phyloP scores from a whole-genome alignment of 2,113 vertebrate genomes.

The Cheirogaleus medius region DNA sequence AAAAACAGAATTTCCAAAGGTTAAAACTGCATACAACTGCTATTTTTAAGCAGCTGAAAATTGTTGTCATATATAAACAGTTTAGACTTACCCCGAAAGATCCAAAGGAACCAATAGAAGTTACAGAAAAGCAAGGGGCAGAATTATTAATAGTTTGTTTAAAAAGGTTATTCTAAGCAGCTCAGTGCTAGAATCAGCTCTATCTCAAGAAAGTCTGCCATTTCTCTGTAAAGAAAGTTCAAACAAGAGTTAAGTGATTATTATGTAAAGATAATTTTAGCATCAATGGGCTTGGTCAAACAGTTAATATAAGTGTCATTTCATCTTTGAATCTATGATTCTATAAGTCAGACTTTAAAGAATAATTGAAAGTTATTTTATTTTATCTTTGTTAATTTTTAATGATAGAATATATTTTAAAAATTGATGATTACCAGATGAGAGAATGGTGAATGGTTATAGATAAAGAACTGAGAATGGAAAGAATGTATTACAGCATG shows the following conservation, averaged over 20 bases:
- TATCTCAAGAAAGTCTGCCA: background rate
- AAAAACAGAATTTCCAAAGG: background rate
- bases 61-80: background rate
- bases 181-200: background rate
- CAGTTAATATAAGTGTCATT: background rate
- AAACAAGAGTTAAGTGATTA: background rate
- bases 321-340: background rate
- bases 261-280: background rate
- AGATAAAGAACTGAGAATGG: background rate
- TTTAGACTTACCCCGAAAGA: background rate
- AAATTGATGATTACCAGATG: background rate
- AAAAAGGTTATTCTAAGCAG: background rate
- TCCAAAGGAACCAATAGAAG: background rate
- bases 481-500: background rate
- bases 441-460: background rate
- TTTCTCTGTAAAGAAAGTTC: background rate
- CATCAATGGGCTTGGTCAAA: background rate
- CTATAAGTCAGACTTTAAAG: background rate
- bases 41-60: background rate
- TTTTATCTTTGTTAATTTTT: background rate
- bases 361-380: background rate
- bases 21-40: background rate
- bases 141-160: background rate
- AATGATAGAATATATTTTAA: background rate
- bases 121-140: background rate